Evolutionary conservation across 2,888 invertebrate genomes (phyloP).

Genomic region (Caenorhabditis sinica): DNA sequence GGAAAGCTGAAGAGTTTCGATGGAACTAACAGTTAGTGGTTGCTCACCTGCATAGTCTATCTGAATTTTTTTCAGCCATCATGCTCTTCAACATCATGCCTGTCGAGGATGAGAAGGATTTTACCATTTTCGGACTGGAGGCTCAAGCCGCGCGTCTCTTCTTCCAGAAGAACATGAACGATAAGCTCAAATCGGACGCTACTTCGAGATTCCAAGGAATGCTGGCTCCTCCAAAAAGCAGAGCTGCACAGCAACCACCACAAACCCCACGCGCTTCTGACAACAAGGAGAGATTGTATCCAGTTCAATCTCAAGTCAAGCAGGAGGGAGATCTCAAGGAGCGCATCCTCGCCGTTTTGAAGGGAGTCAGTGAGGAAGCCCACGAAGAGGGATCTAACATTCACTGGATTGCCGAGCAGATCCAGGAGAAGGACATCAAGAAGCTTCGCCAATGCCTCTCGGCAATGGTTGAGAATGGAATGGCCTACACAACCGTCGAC

Average conservation of each 20-base stretch:
- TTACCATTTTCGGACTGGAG: constrained; percentile 48
- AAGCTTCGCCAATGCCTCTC: constrained; percentile 12
- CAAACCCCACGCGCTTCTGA: constrained; percentile 12
- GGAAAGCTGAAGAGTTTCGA: constrained; percentile 64
- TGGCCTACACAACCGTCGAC: constrained; percentile 31
- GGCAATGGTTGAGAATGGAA: constrained; percentile 31
- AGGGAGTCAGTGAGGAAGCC: not conserved
- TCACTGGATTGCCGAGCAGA: constrained; percentile 37
- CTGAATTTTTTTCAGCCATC: constrained; percentile 39
- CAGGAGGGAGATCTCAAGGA: not conserved
- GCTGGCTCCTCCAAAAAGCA: constrained; percentile 57
- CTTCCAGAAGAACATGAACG: constrained; percentile 56
- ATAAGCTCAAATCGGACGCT: constrained; percentile 37
- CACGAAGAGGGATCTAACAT: constrained; percentile 41
- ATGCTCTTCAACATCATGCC: constrained; percentile 56
- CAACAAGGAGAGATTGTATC: constrained; percentile 49
- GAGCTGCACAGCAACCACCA: constrained; percentile 15
- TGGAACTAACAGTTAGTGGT: constrained; percentile 40
- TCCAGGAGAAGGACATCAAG: constrained; percentile 7
- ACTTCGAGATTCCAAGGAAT: constrained; percentile 41
- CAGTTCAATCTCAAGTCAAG: not conserved
- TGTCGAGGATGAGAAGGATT: constrained; percentile 48
- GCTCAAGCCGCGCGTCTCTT: constrained; percentile 60
- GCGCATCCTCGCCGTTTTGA: constrained; percentile 28
- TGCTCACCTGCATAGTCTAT: not conserved